Conservation (phyloP, 2,797 vertebrate species). For the Acipenser oxyrinchus region DNA sequence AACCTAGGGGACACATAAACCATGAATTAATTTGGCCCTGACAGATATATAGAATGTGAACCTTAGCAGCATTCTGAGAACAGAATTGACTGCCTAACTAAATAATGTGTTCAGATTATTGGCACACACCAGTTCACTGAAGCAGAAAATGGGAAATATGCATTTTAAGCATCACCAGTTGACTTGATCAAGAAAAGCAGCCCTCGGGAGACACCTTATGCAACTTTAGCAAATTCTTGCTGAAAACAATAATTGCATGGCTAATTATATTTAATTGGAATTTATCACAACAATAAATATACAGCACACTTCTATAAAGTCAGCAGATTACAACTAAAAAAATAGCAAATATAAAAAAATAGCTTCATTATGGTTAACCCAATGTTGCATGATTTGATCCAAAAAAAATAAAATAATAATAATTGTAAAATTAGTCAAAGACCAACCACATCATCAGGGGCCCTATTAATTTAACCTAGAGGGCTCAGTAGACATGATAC, state of each 20-base stretch:
- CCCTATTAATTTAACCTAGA: no score
- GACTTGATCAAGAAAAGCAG: slow-evolving; percentile 22
- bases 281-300: slow-evolving; percentile 23
- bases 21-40: slow-evolving; percentile 15
- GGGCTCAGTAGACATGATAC: no score
- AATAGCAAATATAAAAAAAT: neutral
- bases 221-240: slow-evolving; percentile 16
- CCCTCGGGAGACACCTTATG: slow-evolving; percentile 21
- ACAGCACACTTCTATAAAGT: slow-evolving; percentile 21
- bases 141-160: slow-evolving; percentile 36
- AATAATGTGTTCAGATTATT: slow-evolving; percentile 33
- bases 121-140: slow-evolving; percentile 28
- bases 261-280: slow-evolving; percentile 38
- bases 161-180: slow-evolving; percentile 31
- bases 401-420: no score
- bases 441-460: no score
- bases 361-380: no score
- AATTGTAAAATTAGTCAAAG: no score
- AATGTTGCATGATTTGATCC: no score
- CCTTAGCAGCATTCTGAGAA: slow-evolving; percentile 12
- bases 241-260: slow-evolving; percentile 21
- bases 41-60: slow-evolving; percentile 16
- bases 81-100: slow-evolving; percentile 21
- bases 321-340: slow-evolving; percentile 13
- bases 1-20: slow-evolving; percentile 1